These are phyloP conservation scores for Tillus elongatus DNA, from an alignment of 2,888 invertebrate genomes.

Conservation along the genomic window DNA sequence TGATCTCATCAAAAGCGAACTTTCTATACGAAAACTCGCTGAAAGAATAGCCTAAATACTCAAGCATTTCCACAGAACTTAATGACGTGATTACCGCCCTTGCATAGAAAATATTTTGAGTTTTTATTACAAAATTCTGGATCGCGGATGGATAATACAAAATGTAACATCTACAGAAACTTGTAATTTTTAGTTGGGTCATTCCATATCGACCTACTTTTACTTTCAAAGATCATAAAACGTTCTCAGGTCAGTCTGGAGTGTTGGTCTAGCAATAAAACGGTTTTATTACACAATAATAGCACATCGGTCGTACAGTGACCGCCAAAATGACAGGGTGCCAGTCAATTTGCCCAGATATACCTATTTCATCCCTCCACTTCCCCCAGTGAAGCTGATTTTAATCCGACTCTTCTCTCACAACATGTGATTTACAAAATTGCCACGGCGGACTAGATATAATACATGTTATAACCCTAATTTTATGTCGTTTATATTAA, in stretches of 20 bases:
- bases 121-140: too few species aligned
- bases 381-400: background rate
- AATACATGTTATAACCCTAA: slow-evolving; percentile 2
- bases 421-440: slow-evolving; percentile 2
- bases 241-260: background rate
- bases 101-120: too few species aligned
- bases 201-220: too few species aligned
- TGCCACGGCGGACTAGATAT: slow-evolving; percentile 1
- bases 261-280: background rate
- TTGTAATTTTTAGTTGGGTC: too few species aligned
- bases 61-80: too few species aligned
- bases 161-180: too few species aligned
- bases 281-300: slow-evolving; percentile 3
- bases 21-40: too few species aligned
- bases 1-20: too few species aligned
- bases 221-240: slow-evolving; percentile 1
- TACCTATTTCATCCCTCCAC: background rate
- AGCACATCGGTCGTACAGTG: slow-evolving; percentile 2
- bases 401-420: background rate
- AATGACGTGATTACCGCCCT: too few species aligned
- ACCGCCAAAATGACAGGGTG: slow-evolving; percentile 4
- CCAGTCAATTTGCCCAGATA: background rate
- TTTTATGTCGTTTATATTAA: slow-evolving; percentile 1
- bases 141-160: too few species aligned
- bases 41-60: too few species aligned